Base-by-base conservation (phyloP, 2,797 vertebrate genomes). In the Rousettus madagascariensis region DNA sequence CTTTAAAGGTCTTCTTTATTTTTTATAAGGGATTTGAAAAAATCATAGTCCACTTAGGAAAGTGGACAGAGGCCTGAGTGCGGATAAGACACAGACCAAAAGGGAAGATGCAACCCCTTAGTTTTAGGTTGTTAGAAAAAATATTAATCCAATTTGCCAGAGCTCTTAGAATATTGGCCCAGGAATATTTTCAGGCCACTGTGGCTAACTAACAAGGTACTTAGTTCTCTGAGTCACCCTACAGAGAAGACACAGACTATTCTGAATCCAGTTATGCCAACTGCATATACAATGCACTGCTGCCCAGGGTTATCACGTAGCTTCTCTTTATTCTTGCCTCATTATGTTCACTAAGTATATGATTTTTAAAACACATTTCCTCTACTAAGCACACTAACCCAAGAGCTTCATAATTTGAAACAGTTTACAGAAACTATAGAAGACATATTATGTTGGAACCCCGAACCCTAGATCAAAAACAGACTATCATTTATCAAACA, bases 21-120 rank as follows among this genome's bases (percentile, higher is more conserved):
- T 96, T 68, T 79, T 77, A 46, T 22, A 96, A 96, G 55, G 87
- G 80, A 89, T 36, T 89, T 92, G 5, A 68, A 95, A 89, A 97
- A 85, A 33, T 51, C 49, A 55, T 28, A 46, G 94, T 95, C 57
- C 46, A 68, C 53, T 95, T 74, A 95, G 28, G 94, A 96, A 38
- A 83, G 1, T 2, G n/a, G 12, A 93, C 43, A 65, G 63, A 66
- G 66, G 66, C 26, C 79, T 83, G 57, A 78, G 22, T 75, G 17
- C 78, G 36, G 17, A 72, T 86, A 59, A 72, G 65, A 94, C 86
- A 86, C 24, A 57, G 55, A 83, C 30, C 4, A 68, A 96, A 93
- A 93, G 57, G 59, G 33, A 84, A 92, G 49, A 92, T 68, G 41
- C 65, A 75, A 95, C 65, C 59, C 63, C 36, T 95, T 33, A 83